Evolutionary conservation across 2,797 vertebrate species (phyloP).

Genomic region (Lacerta bilineata): DNA sequence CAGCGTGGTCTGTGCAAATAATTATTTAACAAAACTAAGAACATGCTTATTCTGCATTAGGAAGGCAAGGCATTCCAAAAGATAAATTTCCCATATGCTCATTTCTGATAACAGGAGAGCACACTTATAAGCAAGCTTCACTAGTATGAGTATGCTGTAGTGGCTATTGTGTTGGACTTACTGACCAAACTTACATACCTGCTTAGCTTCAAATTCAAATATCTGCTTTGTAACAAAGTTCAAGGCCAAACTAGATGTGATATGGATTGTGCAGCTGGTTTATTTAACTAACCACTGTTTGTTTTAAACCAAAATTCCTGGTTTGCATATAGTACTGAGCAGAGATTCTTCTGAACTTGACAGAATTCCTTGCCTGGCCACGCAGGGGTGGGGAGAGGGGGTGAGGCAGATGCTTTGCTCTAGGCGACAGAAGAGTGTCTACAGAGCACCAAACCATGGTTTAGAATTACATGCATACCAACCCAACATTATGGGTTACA

Average conservation of each 20-base stretch:
- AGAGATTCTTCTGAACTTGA: not conserved
- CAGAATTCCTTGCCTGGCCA: not conserved
- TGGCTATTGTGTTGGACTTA: not conserved
- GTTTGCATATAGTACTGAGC: not conserved
- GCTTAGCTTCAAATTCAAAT: not conserved
- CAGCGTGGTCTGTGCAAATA: not conserved
- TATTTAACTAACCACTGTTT: not conserved
- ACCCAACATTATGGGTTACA: not conserved
- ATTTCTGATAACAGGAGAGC: not conserved
- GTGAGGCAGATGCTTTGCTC: no score
- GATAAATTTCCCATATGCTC: not conserved
- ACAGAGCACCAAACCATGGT: no score
- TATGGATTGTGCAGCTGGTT: not conserved
- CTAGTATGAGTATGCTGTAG: not conserved
- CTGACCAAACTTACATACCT: no score
- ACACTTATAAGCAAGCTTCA: not conserved
- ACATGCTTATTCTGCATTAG: not conserved
- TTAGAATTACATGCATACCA: no score
- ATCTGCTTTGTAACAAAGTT: not conserved
- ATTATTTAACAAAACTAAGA: conserved; percentile 19
- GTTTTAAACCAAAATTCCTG: not conserved
- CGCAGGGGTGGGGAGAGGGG: not conserved
- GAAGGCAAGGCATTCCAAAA: not conserved
- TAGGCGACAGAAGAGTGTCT: no score
- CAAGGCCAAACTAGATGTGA: not conserved